These are phyloP conservation scores for Heteropelma amictum DNA, from an alignment of 2,888 invertebrate genomes.

Conservation along the genomic window DNA sequence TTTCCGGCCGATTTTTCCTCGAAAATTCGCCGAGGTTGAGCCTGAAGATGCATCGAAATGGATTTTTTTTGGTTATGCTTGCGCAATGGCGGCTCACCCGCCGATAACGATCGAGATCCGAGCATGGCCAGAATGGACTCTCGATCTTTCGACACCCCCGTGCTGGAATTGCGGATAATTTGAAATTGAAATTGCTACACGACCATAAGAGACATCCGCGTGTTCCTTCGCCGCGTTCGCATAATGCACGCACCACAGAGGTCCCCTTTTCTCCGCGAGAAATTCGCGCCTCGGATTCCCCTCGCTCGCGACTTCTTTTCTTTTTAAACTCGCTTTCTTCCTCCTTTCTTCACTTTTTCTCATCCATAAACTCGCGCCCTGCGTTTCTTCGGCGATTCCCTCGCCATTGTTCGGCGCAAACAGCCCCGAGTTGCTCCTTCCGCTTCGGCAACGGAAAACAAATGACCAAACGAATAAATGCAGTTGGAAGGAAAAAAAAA, in stretches of 20 bases:
- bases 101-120: constrained; percentile 50
- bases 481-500: constrained; percentile 67
- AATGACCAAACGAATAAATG: constrained; percentile 71
- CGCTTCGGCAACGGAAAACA: constrained; percentile 64
- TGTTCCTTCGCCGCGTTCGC: constrained; percentile 1
- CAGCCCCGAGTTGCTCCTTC: constrained; percentile 48
- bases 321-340: constrained; percentile 22
- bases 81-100: constrained; percentile 43
- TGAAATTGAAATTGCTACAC: constrained; percentile 68
- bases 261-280: constrained; percentile 17
- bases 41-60: neutral
- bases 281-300: constrained; percentile 44
- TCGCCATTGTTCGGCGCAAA: constrained; percentile 67
- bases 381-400: constrained; percentile 36
- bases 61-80: constrained; percentile 25
- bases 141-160: constrained; percentile 49
- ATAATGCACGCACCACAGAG: constrained; percentile 25
- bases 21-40: neutral
- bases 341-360: constrained; percentile 21
- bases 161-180: constrained; percentile 64
- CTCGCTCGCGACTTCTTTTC: constrained; percentile 37
- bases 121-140: constrained; percentile 43
- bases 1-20: neutral
- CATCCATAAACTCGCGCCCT: constrained; percentile 27
- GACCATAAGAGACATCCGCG: constrained; percentile 29